Conservation (phyloP, 2,113 vertebrate genomes). For the Mustela lutreola region DNA sequence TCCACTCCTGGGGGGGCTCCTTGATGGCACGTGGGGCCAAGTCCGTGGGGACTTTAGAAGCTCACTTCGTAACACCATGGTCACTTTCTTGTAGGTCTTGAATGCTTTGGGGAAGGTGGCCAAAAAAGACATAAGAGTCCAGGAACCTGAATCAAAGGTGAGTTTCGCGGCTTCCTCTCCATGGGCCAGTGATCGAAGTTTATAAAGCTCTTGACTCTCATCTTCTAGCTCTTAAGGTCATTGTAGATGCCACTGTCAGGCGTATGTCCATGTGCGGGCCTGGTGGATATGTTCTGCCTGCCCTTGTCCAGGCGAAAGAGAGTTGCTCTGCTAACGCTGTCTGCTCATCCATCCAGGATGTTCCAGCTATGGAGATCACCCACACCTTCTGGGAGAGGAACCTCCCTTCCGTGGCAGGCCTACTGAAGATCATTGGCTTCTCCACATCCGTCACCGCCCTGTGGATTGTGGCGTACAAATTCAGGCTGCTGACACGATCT, state of each 20-base stretch:
- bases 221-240: conserved; percentile 18
- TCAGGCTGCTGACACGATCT: conserved; percentile 85
- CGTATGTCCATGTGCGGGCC: not conserved
- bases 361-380: conserved; percentile 90
- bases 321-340: conserved; percentile 33
- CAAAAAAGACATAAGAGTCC: conserved; percentile 91
- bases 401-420: conserved; percentile 91
- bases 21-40: not conserved
- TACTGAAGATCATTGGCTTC: conserved; percentile 90
- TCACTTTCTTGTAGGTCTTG: conserved; percentile 89
- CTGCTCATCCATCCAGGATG: conserved; percentile 89
- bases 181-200: not conserved
- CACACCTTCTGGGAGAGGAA: conserved; percentile 95
- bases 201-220: not conserved
- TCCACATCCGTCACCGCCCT: conserved; percentile 85
- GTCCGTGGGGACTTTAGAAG: not conserved
- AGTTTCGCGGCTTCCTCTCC: conserved; percentile 19
- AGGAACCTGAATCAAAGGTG: conserved; percentile 93
- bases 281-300: not conserved
- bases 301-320: not conserved
- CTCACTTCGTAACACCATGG: conserved; percentile 16
- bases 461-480: conserved; percentile 89
- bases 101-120: conserved; percentile 91
- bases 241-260: not conserved
- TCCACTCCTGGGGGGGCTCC: not conserved